phyloP scores from a whole-genome alignment of 2,113 vertebrate genomes.

The Sterna hirundo region DNA sequence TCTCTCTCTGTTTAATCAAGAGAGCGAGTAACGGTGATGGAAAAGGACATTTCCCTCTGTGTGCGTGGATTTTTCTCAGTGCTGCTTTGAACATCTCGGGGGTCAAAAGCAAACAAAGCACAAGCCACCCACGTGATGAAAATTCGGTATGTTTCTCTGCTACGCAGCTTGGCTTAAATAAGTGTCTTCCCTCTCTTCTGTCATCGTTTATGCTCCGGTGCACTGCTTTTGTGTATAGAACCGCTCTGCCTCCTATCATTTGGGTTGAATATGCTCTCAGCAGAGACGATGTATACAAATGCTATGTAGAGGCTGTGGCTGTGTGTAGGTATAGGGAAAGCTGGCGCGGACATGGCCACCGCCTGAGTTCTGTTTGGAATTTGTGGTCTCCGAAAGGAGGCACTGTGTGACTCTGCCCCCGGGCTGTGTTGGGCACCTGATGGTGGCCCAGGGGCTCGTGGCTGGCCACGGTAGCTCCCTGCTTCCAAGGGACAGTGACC shows the following conservation, averaged over 20 bases:
- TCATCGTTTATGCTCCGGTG: neutral
- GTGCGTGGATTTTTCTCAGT: neutral
- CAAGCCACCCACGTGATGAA: neutral
- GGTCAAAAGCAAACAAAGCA: neutral
- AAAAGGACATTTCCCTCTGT: neutral
- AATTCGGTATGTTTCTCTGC: neutral
- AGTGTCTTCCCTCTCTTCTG: neutral
- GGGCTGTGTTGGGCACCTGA: neutral
- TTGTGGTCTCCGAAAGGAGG: too few species aligned
- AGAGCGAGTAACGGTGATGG: neutral
- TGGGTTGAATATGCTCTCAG: neutral
- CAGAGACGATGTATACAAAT: neutral
- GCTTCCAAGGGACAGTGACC: too few species aligned
- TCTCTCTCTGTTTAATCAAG: neutral
- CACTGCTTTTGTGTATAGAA: neutral
- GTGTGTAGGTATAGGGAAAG: neutral
- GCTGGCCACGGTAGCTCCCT: neutral
- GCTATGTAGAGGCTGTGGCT: neutral
- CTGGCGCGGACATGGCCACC: neutral
- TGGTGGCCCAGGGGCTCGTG: neutral
- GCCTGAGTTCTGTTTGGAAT: neutral
- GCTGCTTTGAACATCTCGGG: neutral
- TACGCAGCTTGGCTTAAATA: neutral
- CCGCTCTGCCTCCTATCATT: neutral
- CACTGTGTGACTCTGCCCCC: accelerated